Conservation (phyloP, 2,113 vertebrate genomes). For the Orthonyx spaldingii region DNA sequence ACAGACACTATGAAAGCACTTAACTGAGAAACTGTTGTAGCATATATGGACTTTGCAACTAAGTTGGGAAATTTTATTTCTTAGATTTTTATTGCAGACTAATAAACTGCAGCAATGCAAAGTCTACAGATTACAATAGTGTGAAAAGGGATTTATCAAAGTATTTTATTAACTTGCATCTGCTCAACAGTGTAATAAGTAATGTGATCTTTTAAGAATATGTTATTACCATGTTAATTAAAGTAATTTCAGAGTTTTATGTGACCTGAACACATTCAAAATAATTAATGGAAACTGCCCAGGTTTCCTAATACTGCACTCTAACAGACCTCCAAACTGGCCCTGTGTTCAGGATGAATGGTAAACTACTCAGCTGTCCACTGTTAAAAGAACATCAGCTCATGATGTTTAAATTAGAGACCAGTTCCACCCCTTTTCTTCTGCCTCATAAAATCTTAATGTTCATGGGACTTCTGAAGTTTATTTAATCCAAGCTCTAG, state of each 20-base stretch:
- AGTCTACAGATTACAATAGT: neutral
- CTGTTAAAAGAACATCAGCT: neutral
- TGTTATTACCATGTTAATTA: neutral
- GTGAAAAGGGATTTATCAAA: neutral
- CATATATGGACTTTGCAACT: neutral
- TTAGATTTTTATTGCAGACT: neutral
- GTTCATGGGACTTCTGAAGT: neutral
- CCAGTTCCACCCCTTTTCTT: neutral
- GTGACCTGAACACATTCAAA: neutral
- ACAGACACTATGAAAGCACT: neutral
- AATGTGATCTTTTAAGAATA: neutral
- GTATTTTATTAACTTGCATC: constrained; percentile 1
- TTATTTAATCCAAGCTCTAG: neutral
- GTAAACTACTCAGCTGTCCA: neutral
- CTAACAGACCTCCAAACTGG: neutral
- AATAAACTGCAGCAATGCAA: neutral
- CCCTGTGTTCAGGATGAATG: neutral
- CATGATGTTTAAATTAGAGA: neutral
- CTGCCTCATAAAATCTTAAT: accelerated
- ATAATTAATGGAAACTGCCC: neutral
- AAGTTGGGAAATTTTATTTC: neutral
- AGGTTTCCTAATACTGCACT: neutral
- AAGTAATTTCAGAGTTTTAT: neutral
- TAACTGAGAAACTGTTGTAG: neutral
- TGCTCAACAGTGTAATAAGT: neutral